phyloP scores from a whole-genome alignment of 2,888 invertebrate genomes.

The Hemicrepidius hirtus region DNA sequence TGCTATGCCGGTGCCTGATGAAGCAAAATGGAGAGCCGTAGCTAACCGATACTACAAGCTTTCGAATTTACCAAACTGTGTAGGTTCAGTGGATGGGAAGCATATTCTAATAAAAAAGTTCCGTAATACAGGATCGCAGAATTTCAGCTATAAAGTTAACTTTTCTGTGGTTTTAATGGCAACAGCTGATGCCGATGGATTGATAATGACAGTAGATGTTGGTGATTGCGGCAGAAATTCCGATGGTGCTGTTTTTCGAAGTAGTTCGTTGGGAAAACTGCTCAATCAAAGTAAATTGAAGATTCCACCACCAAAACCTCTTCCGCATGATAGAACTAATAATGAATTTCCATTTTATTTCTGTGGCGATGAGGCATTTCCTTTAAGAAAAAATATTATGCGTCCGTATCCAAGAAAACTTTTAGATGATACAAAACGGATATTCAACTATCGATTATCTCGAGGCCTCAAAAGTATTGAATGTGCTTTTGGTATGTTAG shows the following conservation, averaged over 20 bases:
- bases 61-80: conserved; percentile 55
- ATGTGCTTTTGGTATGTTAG: conserved; percentile 56
- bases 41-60: conserved; percentile 30
- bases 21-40: conserved; percentile 47
- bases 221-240: conserved; percentile 59
- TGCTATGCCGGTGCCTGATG: conserved; percentile 34
- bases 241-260: conserved; percentile 55
- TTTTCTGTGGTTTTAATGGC: conserved; percentile 62
- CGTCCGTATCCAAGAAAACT: conserved; percentile 3
- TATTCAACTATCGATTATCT: conserved; percentile 53
- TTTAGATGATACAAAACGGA: background rate
- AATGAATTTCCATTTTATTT: conserved; percentile 19
- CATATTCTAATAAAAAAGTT: conserved; percentile 47
- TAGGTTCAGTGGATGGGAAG: conserved; percentile 51
- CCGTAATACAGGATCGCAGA: conserved; percentile 58
- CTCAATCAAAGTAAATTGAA: background rate
- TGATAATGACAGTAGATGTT: conserved; percentile 59
- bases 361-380: conserved; percentile 32
- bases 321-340: conserved; percentile 2
- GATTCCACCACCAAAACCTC: conserved; percentile 12
- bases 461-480: conserved; percentile 48
- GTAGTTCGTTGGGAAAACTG: conserved; percentile 34
- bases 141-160: conserved; percentile 60
- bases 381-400: conserved; percentile 13
- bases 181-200: conserved; percentile 59